Conservation (phyloP, 2,113 vertebrate genomes). For the Romanogobio albipinnatus region DNA sequence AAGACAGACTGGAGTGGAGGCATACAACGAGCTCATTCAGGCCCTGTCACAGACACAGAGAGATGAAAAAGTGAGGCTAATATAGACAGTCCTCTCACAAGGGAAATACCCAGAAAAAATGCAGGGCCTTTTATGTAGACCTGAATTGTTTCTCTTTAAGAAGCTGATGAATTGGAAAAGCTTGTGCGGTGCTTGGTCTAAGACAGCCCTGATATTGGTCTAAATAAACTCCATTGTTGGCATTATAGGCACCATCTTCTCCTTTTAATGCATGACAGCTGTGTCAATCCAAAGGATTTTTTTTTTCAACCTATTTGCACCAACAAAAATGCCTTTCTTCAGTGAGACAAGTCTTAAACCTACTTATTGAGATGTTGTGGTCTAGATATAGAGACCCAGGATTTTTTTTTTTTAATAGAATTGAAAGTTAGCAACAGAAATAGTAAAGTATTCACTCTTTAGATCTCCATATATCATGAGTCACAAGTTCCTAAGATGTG, state of each 20-base stretch:
- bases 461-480: background rate
- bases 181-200: constrained; percentile 12
- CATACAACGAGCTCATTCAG: constrained; percentile 57
- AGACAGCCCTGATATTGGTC: constrained; percentile 13
- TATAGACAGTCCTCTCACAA: constrained; percentile 37
- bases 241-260: background rate
- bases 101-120: constrained; percentile 14
- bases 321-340: background rate
- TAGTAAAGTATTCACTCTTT: background rate
- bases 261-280: background rate
- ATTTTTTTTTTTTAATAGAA: too few relatives aligned
- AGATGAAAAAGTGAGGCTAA: constrained; percentile 54
- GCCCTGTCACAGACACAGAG: constrained; percentile 47
- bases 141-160: constrained; percentile 31
- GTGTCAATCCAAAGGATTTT: background rate
- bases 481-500: background rate
- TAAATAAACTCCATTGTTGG: constrained; percentile 9
- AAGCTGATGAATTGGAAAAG: constrained; percentile 18
- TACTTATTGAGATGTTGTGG: background rate
- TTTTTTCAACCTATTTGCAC: background rate
- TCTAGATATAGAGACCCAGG: background rate
- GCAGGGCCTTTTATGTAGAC: constrained; percentile 26
- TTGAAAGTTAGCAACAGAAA: background rate
- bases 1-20: constrained; percentile 50
- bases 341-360: background rate